phyloP scores from a whole-genome alignment of 2,888 invertebrate species.

The Aporophyla lueneburgensis region DNA sequence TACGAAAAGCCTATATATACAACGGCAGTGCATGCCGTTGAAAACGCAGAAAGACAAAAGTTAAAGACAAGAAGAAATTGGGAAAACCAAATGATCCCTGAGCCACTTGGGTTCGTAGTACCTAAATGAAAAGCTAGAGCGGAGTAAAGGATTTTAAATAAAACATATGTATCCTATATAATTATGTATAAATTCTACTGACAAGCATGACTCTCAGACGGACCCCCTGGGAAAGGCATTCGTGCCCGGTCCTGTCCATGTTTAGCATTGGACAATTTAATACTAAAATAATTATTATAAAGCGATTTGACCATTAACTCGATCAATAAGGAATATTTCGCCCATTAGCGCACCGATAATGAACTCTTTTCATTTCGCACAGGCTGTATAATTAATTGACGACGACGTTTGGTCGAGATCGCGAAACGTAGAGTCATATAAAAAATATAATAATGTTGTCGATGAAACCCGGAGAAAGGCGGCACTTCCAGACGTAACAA shows the following conservation, averaged over 20 bases:
- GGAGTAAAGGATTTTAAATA: not conserved
- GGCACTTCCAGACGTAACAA: slow-evolving; percentile 49
- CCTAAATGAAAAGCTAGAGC: not conserved
- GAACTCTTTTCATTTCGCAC: not conserved
- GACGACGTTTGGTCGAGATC: slow-evolving; percentile 4
- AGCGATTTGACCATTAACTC: not conserved
- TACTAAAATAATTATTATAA: not conserved
- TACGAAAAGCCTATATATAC: too few relatives aligned
- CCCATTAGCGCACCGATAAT: not conserved
- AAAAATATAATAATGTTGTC: slow-evolving; percentile 35
- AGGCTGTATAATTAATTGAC: slow-evolving; percentile 13
- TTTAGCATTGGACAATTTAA: not conserved
- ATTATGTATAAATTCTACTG: not conserved
- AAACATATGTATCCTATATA: too few relatives aligned
- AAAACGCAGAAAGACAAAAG: not conserved
- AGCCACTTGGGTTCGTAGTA: not conserved
- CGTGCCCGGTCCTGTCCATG: not conserved
- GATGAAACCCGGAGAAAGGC: slow-evolving; percentile 58
- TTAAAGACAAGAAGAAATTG: not conserved
- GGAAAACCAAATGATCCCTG: not conserved
- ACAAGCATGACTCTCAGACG: not conserved
- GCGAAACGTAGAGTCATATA: not conserved
- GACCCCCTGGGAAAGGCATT: not conserved
- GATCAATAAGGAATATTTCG: not conserved
- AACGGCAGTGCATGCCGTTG: too few relatives aligned